Percentiles rank a stretch among this genome's conserved stretches.
These are phyloP conservation scores for Musca domestica DNA, from an alignment of 1,140 invertebrate genomes.

Conservation along the genomic window DNA sequence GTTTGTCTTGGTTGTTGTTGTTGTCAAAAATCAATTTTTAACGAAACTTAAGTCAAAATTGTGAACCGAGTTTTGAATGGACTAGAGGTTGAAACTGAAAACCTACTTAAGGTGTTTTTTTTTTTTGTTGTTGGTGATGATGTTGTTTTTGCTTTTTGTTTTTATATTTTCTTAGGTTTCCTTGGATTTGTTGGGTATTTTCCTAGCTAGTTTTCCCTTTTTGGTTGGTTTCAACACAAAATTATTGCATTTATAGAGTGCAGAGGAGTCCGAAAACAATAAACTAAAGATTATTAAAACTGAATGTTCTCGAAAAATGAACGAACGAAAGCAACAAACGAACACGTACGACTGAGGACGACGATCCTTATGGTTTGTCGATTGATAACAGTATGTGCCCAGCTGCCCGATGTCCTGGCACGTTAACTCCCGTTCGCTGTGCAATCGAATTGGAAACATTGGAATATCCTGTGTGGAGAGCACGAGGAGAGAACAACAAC, in stretches of 20 bases:
- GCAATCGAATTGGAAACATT: neutral
- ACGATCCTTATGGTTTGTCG: conserved; percentile 31
- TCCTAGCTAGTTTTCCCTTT: too few species aligned
- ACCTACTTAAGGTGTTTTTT: neutral
- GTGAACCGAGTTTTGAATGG: neutral
- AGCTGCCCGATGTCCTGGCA: neutral
- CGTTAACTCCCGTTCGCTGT: neutral
- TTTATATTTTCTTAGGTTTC: too few species aligned
- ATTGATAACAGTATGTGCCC: conserved; percentile 26
- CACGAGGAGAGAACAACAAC: neutral
- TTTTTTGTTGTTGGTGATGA: neutral
- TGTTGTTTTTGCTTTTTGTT: neutral
- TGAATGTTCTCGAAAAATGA: conserved; percentile 53
- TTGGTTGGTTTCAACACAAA: conserved; percentile 2
- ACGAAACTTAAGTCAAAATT: neutral
- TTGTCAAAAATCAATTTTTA: neutral
- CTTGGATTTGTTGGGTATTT: too few species aligned
- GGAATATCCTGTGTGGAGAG: neutral
- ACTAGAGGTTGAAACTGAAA: too few species aligned
- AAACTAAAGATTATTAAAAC: conserved; percentile 35
- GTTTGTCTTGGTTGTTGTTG: conserved; percentile 1
- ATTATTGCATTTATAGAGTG: conserved; percentile 38
- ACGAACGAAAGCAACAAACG: conserved; percentile 54
- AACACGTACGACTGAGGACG: conserved; percentile 51
- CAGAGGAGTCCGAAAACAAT: conserved; percentile 53